Conservation (phyloP, 2,113 vertebrate species). For the Emberiza fucata region DNA sequence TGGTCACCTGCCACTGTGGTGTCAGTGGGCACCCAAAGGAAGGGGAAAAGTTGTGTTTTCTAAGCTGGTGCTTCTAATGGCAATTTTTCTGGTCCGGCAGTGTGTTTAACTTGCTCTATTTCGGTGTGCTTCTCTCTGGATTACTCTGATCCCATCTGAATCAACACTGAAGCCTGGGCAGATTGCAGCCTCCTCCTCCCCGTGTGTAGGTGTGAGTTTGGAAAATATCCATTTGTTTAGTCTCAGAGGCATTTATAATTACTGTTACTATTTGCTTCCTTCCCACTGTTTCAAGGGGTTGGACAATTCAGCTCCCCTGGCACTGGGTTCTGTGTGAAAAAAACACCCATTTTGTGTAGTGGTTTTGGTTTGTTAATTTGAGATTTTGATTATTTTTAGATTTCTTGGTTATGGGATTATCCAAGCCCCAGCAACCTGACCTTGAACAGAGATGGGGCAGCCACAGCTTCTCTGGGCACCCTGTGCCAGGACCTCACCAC, state of each 20-base stretch:
- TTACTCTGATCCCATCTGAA: background rate
- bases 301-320: background rate
- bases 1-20: background rate
- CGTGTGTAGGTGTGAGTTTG: rapidly evolving
- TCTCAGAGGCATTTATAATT: background rate
- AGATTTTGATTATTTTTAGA: background rate
- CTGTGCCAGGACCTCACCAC: background rate
- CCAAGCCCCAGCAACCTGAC: background rate
- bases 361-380: background rate
- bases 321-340: rapidly evolving
- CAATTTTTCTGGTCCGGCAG: background rate
- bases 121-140: rapidly evolving
- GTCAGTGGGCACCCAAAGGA: background rate
- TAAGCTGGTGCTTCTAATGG: background rate
- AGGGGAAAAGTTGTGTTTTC: background rate
- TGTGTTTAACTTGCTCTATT: rapidly evolving
- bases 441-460: background rate
- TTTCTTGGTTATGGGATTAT: background rate
- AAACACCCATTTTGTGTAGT: background rate
- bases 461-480: background rate
- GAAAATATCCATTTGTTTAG: background rate
- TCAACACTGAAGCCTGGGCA: rapidly evolving
- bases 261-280: background rate
- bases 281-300: background rate
- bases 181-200: background rate